These are phyloP conservation scores for Caranx ignobilis DNA, from an alignment of 2,113 vertebrate species.

Conservation along the genomic window DNA sequence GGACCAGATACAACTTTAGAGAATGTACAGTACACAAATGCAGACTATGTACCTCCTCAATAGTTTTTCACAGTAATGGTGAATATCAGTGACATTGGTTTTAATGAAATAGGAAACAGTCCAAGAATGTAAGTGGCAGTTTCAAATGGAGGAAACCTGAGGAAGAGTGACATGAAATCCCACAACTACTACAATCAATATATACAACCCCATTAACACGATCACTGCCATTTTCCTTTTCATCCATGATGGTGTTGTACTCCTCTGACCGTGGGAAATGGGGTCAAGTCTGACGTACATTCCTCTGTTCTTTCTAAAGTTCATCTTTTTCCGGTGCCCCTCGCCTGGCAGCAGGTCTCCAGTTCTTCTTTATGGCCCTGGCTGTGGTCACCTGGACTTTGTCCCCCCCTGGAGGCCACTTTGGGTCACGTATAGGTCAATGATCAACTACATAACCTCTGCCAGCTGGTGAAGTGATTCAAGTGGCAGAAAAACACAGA, in stretches of 20 bases:
- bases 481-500: too few species aligned
- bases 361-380: not conserved
- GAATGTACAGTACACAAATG: slow-evolving; percentile 9
- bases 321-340: slow-evolving; percentile 14
- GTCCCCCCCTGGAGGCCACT: slow-evolving; percentile 61
- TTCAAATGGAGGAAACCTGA: slow-evolving; percentile 6
- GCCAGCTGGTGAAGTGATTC: too few species aligned
- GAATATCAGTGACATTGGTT: slow-evolving; percentile 32
- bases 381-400: slow-evolving; percentile 42
- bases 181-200: slow-evolving; percentile 51
- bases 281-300: slow-evolving; percentile 50
- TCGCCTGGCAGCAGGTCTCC: not conserved
- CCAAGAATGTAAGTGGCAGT: slow-evolving; percentile 45
- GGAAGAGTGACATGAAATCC: slow-evolving; percentile 33
- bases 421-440: slow-evolving; percentile 22
- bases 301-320: slow-evolving; percentile 21
- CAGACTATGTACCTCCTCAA: not conserved
- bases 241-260: slow-evolving; percentile 6
- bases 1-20: not conserved
- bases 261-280: slow-evolving; percentile 23
- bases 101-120: slow-evolving; percentile 50
- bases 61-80: slow-evolving; percentile 43
- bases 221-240: slow-evolving; percentile 42
- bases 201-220: slow-evolving; percentile 57
- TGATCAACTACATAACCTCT: slow-evolving; percentile 14